Evolutionary conservation across 1,140 invertebrate genomes (phyloP).

Genomic region (Potamilus streckersoni): DNA sequence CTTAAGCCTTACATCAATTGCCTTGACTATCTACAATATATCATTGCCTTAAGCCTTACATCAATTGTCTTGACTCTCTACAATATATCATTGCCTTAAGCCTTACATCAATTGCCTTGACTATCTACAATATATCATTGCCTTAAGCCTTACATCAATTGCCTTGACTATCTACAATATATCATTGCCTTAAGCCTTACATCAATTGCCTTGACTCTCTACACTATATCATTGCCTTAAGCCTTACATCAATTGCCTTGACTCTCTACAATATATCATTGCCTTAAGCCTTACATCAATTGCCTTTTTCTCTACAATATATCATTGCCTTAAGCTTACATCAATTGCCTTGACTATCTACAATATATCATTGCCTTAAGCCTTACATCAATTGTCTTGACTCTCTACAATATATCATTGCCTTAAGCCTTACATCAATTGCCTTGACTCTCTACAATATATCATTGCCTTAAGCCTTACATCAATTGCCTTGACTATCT

Average conservation of each 20-base stretch:
- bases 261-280: too few species aligned
- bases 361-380: too few species aligned
- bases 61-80: constrained; percentile 71
- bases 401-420: too few species aligned
- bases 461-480: constrained; percentile 63
- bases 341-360: constrained; percentile 72
- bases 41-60: constrained; percentile 64
- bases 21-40: constrained; percentile 48
- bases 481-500: constrained; percentile 72
- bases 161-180: constrained; percentile 59
- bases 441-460: constrained; percentile 59
- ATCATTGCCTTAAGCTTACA: constrained; percentile 64
- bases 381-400: constrained; percentile 74
- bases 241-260: constrained; percentile 74
- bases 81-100: too few species aligned
- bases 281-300: constrained; percentile 70
- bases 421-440: constrained; percentile 70
- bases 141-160: constrained; percentile 70
- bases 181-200: constrained; percentile 63
- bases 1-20: constrained; percentile 71
- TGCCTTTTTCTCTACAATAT: constrained; percentile 58
- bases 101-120: constrained; percentile 74
- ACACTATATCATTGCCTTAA: too few species aligned
- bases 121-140: too few species aligned
- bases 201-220: constrained; percentile 72